Base-by-base conservation (phyloP, 2,113 vertebrate genomes). In the Craseonycteris thonglongyai region DNA sequence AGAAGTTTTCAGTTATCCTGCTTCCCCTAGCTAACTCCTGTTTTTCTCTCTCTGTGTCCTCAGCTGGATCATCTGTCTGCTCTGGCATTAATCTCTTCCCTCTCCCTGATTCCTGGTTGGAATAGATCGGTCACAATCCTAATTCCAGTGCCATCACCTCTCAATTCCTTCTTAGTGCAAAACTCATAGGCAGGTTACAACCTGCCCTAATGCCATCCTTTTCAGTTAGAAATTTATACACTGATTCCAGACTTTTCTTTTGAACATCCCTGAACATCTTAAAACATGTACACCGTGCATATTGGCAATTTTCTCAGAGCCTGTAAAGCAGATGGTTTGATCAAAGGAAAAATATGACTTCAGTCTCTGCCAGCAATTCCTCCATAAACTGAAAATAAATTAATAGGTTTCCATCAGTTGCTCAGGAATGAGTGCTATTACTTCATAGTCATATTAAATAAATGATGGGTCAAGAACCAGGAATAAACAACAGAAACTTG, bases 361-460 rank as follows among this genome's bases (percentile, higher is more conserved):
- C 35, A 15, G 22, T 79, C 26, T 69, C 89, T 94, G 33, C 66
- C 68, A 78, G 59, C 19, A 75, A 80, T 72, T 94, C 61, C 88
- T 93, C 94, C 35, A 58, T 66, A 59, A 84, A 89, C 7, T 88
- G 75, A 95, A 97, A 93, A 83, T 51, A 88, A 94, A 86, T 81
- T 42, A 83, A n/a, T 42, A 93, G 72, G 72, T 86, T 85, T 66
- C 40, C 47, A 72, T 54, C 59, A 51, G 24, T 71, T 51, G 49
- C 40, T 30, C 28, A 90, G 75, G 40, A 95, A 74, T 24, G 38
- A 82, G 61, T 63, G 11, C 21, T 35, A 68, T 74, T 78, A 68
- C 45, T 65, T 69, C 42, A 61, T 13, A 68, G 42, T 35, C 9
- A 8, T 45, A 54, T 75, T 75, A 92, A 26, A 49, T 79, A 90